Evolutionary conservation across 2,113 vertebrate genomes (phyloP).

Genomic region (Condylura cristata): DNA sequence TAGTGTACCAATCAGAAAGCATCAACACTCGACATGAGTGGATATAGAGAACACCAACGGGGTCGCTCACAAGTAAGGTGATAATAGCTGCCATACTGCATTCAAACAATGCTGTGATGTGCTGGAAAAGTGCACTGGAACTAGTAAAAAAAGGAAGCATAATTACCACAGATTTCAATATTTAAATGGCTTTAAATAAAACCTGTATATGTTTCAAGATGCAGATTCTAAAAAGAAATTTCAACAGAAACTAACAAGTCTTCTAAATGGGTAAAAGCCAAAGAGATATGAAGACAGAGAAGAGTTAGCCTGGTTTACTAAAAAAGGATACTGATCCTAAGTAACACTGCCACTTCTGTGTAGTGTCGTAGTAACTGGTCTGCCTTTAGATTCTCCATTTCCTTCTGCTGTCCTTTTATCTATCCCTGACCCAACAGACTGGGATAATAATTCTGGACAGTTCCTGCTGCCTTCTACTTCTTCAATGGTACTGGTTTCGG

Average conservation of each 20-base stretch:
- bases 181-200: neutral
- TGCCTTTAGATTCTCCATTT: neutral
- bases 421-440: neutral
- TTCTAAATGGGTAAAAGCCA: neutral
- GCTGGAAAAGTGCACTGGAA: constrained; percentile 95
- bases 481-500: neutral
- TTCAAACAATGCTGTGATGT: constrained; percentile 93
- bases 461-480: neutral
- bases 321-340: neutral
- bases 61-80: constrained; percentile 94
- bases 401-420: neutral
- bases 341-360: neutral
- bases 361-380: neutral
- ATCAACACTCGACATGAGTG: constrained; percentile 94
- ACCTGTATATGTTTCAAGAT: neutral
- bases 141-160: constrained; percentile 73
- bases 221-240: neutral
- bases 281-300: neutral
- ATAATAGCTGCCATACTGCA: constrained; percentile 90
- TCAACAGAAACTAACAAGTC: neutral
- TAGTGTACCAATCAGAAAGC: constrained; percentile 99
- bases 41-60: constrained; percentile 89
- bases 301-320: neutral
- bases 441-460: neutral
- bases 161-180: neutral